Evolutionary conservation across 1,140 invertebrate genomes (phyloP).

Genomic region (Probaryconus sp.): DNA sequence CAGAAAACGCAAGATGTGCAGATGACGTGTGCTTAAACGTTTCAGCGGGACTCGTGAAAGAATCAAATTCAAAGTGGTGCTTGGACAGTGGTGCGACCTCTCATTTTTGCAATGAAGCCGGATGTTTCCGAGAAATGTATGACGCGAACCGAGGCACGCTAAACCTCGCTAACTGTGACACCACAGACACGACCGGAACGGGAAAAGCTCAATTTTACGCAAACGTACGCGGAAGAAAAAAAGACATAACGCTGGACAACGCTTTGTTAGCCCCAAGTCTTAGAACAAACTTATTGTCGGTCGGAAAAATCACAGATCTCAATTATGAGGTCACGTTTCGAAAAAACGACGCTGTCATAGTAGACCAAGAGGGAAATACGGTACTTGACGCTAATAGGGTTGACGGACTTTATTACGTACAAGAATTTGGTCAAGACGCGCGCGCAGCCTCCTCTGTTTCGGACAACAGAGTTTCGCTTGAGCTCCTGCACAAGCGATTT

Average conservation of each 20-base stretch:
- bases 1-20: conserved; percentile 4
- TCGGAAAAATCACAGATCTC: conserved; percentile 11
- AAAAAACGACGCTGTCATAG: not conserved
- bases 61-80: conserved; percentile 8
- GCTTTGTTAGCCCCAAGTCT: conserved; percentile 24
- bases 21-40: conserved; percentile 8
- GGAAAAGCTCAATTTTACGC: conserved; percentile 19
- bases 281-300: conserved; percentile 30
- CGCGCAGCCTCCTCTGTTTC: not conserved
- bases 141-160: conserved; percentile 6
- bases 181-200: conserved; percentile 2
- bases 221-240: conserved; percentile 8
- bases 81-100: conserved; percentile 22
- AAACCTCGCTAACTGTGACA: conserved; percentile 20
- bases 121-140: conserved; percentile 4
- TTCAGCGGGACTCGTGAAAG: not conserved
- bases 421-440: conserved; percentile 3
- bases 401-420: conserved; percentile 22
- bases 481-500: conserved; percentile 11
- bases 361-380: not conserved
- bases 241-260: conserved; percentile 23
- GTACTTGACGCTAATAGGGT: conserved; percentile 1
- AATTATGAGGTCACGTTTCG: conserved; percentile 4
- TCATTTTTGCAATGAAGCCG: conserved; percentile 12
- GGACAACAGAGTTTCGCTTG: conserved; percentile 3